Conservation (phyloP, 2,888 invertebrate genomes). For the Heliconius aoede region DNA sequence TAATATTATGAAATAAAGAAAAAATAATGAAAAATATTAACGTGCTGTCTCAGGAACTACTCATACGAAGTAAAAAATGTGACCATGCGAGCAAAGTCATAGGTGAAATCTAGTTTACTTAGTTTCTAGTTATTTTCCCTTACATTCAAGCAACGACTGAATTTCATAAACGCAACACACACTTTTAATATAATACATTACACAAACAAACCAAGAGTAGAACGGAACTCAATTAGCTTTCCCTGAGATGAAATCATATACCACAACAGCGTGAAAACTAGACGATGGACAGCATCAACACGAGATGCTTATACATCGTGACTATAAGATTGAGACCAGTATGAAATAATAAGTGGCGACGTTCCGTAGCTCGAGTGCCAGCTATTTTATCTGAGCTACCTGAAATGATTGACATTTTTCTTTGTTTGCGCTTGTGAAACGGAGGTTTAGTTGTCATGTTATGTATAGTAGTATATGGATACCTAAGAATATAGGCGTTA, state of each 20-base stretch:
- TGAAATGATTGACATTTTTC: conserved; percentile 28
- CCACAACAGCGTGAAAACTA: conserved; percentile 64
- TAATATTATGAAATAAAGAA: neutral
- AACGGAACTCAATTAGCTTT: conserved; percentile 60
- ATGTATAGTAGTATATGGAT: neutral
- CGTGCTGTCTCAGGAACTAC: neutral
- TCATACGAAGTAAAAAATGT: neutral
- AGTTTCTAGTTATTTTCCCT: neutral
- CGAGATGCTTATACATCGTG: conserved; percentile 42
- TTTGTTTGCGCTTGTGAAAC: conserved; percentile 10
- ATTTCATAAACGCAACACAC: neutral
- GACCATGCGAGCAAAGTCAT: neutral
- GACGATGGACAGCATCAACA: conserved; percentile 52
- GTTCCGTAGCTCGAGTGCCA: conserved; percentile 59
- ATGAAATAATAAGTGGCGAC: conserved; percentile 35
- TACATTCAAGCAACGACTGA: neutral
- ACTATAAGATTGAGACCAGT: conserved; percentile 52
- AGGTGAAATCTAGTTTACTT: neutral
- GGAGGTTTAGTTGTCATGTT: neutral
- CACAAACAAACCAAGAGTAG: conserved; percentile 45
- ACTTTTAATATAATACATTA: conserved; percentile 11
- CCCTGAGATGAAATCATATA: conserved; percentile 70
- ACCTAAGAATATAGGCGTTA: neutral
- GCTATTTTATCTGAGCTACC: conserved; percentile 52
- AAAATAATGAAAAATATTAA: too few relatives aligned